A percentile compares a stretch with the other conserved stretches of the same genome.
These are phyloP conservation scores for Sebastes goodei DNA, from an alignment of 2,797 vertebrate genomes.

Conservation along the genomic window DNA sequence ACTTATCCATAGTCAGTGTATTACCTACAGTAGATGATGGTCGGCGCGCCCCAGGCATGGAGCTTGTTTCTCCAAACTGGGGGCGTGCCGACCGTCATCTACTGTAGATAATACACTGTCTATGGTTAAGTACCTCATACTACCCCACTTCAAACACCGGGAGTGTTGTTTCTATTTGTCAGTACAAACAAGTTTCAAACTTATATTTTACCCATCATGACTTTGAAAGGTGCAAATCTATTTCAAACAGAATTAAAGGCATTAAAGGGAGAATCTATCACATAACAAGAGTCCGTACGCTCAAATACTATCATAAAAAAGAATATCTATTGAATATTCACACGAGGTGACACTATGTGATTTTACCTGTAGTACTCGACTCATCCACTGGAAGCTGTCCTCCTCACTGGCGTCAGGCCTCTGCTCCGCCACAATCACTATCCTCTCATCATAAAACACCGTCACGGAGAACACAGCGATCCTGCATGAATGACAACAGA, in stretches of 20 bases:
- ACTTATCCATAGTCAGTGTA: too few species aligned
- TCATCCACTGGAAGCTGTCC: constrained; percentile 99
- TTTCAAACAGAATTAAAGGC: not conserved
- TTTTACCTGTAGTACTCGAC: constrained; percentile 92
- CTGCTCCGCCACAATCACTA: constrained; percentile 97
- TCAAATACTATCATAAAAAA: not conserved
- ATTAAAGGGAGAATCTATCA: not conserved
- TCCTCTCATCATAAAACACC: constrained; percentile 97
- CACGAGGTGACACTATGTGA: not conserved
- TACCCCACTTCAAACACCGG: too few species aligned
- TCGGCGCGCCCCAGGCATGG: too few species aligned
- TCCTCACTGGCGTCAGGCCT: constrained; percentile 95
- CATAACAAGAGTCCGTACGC: not conserved
- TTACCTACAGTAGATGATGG: too few species aligned
- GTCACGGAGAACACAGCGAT: constrained; percentile 97
- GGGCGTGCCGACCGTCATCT: too few species aligned
- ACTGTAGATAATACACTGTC: too few species aligned
- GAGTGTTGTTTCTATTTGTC: too few species aligned
- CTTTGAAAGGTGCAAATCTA: not conserved
- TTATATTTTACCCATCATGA: not conserved
- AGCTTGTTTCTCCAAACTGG: too few species aligned
- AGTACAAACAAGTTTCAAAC: too few species aligned
- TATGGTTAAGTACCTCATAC: too few species aligned
- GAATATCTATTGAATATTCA: not conserved
- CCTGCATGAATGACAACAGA: constrained; percentile 71